phyloP scores from a whole-genome alignment of 2,113 vertebrate species.

The Phylloscopus trochiloides region DNA sequence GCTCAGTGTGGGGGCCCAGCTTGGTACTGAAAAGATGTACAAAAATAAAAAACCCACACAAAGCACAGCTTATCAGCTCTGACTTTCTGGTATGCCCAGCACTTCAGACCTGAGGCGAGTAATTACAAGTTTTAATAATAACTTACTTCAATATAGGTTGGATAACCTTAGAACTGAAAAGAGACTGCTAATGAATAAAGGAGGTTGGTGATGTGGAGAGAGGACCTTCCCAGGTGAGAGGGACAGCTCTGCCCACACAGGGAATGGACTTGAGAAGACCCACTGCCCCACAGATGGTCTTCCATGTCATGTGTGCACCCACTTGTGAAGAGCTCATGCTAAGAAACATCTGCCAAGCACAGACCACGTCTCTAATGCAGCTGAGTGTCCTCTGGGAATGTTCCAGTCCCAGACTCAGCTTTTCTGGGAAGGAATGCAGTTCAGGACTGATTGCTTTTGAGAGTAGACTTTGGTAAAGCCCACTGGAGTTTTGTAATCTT shows the following conservation, averaged over 20 bases:
- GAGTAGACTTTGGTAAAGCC: not conserved
- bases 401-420: rapidly evolving
- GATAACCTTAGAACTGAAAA: not conserved
- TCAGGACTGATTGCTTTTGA: not conserved
- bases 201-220: not conserved
- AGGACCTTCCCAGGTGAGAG: rapidly evolving
- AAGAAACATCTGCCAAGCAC: not conserved
- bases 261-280: not conserved
- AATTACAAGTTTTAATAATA: not conserved
- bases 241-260: not conserved
- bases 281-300: not conserved
- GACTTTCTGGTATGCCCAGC: not conserved
- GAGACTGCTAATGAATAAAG: not conserved
- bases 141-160: not conserved
- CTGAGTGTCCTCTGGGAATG: not conserved
- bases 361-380: not conserved
- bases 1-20: rapidly evolving
- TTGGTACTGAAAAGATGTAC: not conserved
- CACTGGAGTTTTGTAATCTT: not conserved
- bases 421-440: not conserved
- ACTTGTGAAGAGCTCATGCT: not conserved
- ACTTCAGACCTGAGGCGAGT: not conserved
- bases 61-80: not conserved
- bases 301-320: not conserved
- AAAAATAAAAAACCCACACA: rapidly evolving